Evolutionary conservation across 2,797 vertebrate genomes (phyloP).

Genomic region (Parauchenoglanis punctatus): DNA sequence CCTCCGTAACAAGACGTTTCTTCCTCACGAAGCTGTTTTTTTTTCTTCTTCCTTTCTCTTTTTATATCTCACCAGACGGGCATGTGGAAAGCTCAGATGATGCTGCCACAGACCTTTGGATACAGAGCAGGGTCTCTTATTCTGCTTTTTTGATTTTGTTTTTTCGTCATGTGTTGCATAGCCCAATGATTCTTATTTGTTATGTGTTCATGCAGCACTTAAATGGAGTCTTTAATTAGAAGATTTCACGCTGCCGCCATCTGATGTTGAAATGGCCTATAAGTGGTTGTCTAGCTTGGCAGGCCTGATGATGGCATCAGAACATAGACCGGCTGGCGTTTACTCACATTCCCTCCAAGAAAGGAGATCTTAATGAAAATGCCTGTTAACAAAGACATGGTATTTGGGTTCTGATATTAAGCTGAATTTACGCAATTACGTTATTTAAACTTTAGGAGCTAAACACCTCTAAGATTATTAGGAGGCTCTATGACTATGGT

Average conservation of each 20-base stretch:
- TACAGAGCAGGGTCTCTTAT: conserved; percentile 64
- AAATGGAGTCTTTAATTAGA: conserved; percentile 79
- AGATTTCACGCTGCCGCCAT: conserved; percentile 79
- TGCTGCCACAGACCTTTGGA: conserved; percentile 71
- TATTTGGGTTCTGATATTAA: conserved; percentile 19
- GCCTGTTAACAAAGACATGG: neutral
- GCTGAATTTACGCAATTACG: neutral
- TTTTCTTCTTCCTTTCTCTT: conserved; percentile 58
- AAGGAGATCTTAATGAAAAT: conserved; percentile 36
- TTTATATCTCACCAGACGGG: conserved; percentile 56
- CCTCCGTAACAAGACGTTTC: conserved; percentile 77
- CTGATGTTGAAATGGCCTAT: conserved; percentile 76
- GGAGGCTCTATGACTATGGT: neutral
- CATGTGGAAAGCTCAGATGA: conserved; percentile 70
- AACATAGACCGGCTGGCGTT: conserved; percentile 34
- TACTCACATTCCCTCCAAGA: neutral
- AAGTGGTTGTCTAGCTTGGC: conserved; percentile 74
- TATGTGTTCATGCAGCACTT: conserved; percentile 65
- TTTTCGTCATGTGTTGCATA: conserved; percentile 67
- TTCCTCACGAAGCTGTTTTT: conserved; percentile 52
- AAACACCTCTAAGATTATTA: neutral
- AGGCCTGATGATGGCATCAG: conserved; percentile 62
- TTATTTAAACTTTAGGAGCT: neutral
- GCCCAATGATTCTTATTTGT: conserved; percentile 57
- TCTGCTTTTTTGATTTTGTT: conserved; percentile 59